Conservation (phyloP, 2,797 vertebrate genomes). For the Cossypha heuglini region DNA sequence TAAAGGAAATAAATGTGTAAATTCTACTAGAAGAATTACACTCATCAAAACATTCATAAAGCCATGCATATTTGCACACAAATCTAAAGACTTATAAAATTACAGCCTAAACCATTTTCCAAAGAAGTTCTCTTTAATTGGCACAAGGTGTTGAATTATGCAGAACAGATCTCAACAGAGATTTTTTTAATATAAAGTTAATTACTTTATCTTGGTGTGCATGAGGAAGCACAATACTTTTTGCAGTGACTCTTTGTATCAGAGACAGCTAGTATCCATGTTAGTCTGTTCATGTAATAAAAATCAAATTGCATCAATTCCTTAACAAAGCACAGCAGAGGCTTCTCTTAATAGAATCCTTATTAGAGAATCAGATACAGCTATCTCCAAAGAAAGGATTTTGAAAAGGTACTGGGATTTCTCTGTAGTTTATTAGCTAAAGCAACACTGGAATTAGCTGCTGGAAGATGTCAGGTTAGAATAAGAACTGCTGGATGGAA, state of each 20-base stretch:
- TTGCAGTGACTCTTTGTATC: conserved; percentile 13
- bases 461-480: neutral
- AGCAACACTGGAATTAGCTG: conserved; percentile 18
- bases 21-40: conserved; percentile 9
- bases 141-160: conserved; percentile 59
- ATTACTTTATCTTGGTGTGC: conserved; percentile 58
- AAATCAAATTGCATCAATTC: conserved; percentile 69
- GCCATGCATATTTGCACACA: neutral
- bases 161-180: conserved; percentile 46
- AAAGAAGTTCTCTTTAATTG: conserved; percentile 40
- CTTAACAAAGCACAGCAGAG: conserved; percentile 57
- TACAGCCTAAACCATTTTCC: conserved; percentile 30
- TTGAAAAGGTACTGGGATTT: conserved; percentile 38
- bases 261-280: conserved; percentile 35
- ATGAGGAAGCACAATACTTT: conserved; percentile 43
- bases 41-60: conserved; percentile 30
- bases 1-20: conserved; percentile 1
- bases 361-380: conserved; percentile 57
- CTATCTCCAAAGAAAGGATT: conserved; percentile 37
- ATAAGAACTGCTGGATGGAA: neutral
- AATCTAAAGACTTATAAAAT: conserved; percentile 14
- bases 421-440: conserved; percentile 44
- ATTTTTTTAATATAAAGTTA: conserved; percentile 57
- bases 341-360: conserved; percentile 52
- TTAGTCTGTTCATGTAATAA: conserved; percentile 60